Base-by-base conservation (phyloP, 2,797 vertebrate species). In the Gila robusta region DNA sequence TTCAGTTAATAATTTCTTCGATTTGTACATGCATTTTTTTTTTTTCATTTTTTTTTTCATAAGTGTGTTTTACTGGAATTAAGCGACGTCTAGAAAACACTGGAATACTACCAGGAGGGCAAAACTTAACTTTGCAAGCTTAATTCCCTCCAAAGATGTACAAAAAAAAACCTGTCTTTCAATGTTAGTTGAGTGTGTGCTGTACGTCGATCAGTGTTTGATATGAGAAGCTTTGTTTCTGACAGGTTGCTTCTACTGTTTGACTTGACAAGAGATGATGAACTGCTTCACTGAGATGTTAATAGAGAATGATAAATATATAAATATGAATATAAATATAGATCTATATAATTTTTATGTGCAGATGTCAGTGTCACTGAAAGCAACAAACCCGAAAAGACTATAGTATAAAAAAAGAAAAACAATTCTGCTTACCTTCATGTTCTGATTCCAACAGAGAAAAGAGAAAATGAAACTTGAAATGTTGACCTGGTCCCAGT, bases 321-420 rank as follows among this genome's bases (percentile, higher is more conserved):
- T 94, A 95, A 94, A 91, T 95, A 95, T 94, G 95, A 94, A 94
- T 92, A 94, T 94, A 95, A 93, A 94, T 92, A 95, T 95, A 95
- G 94, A 96, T 93, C 94, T 94, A 95, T 95, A 95, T 95, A 91
- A 96, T 96, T 96, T 96, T 96, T 96, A 96, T 96, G 95, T 96
- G 95, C 95, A 95, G 93, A 95, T 96, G 94, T 96, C 92, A 90
- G 91, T 96, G 95, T 96, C 94, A 95, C 93, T 93, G 94, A 95
- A 95, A 95, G 94, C 93, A 95, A 94, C 93, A 94, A 93, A 92
- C 91, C 93, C 91, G 94, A 94, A 93, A 93, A 89, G 86, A 89
- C 84, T 73, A 94, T 73, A 94, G 92, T 94, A 92, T 90, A 91
- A 94, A 80, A 79, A 67, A 19, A 23, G 35, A 19, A 69, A 39